Evolutionary conservation across 1,140 invertebrate genomes (phyloP).

Genomic region (Cydia pomonella): DNA sequence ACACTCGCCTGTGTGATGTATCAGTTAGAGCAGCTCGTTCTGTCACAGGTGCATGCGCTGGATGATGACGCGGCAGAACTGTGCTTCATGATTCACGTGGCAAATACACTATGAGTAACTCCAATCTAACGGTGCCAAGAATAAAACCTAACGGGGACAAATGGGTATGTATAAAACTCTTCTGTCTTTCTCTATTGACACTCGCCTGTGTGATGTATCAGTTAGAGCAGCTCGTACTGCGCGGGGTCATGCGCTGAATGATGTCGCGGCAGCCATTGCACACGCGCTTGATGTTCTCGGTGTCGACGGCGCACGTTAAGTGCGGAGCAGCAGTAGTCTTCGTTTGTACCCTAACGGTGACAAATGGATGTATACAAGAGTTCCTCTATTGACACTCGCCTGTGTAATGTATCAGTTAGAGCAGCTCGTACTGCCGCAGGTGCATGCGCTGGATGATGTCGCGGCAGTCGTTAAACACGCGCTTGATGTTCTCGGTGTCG

Average conservation of each 20-base stretch:
- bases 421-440: slow-evolving; percentile 99
- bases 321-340: slow-evolving; percentile 99
- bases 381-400: background rate
- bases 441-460: slow-evolving; percentile 99
- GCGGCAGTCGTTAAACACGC: slow-evolving; percentile 99
- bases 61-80: slow-evolving; percentile 99
- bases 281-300: slow-evolving; percentile 99
- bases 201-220: slow-evolving; percentile 40
- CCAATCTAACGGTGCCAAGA: no score
- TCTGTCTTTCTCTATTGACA: background rate
- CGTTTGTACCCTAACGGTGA: no score
- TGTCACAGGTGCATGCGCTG: slow-evolving; percentile 99
- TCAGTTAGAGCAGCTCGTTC: slow-evolving; percentile 99
- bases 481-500: slow-evolving; percentile 99
- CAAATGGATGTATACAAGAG: no score
- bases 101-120: no score
- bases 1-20: background rate
- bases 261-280: slow-evolving; percentile 99
- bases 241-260: slow-evolving; percentile 99
- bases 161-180: slow-evolving; percentile 3
- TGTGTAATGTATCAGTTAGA: slow-evolving; percentile 86
- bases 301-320: slow-evolving; percentile 99
- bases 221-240: slow-evolving; percentile 99
- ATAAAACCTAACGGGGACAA: no score
- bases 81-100: slow-evolving; percentile 99